A percentile compares a stretch with the other conserved stretches of the same genome.
phyloP scores from a whole-genome alignment of 2,797 vertebrate genomes.

The Garrulus glandarius region DNA sequence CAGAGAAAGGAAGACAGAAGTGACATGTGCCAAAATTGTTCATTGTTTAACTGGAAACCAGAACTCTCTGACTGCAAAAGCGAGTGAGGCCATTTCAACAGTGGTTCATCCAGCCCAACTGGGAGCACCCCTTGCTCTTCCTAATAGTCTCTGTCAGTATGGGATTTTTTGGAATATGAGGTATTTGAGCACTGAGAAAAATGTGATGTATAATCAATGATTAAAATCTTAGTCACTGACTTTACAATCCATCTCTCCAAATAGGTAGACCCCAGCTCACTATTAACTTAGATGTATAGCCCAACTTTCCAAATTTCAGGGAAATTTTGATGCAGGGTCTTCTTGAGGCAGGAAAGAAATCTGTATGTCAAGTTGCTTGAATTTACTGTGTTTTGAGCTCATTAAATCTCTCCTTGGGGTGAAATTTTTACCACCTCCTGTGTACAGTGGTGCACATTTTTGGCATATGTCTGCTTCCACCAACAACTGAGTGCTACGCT shows the following conservation, averaged over 20 bases:
- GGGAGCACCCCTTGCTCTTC: background rate
- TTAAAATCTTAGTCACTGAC: background rate
- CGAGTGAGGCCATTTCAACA: background rate
- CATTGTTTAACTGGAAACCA: background rate
- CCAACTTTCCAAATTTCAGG: background rate
- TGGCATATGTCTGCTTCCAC: background rate
- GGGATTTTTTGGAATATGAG: background rate
- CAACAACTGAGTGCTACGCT: background rate
- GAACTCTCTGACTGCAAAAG: background rate
- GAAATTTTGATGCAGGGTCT: background rate
- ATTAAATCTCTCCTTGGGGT: background rate
- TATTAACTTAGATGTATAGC: background rate
- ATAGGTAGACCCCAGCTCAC: background rate
- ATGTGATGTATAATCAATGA: background rate
- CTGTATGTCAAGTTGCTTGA: background rate
- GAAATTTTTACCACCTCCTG: background rate
- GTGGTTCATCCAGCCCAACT: background rate
- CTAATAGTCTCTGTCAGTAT: background rate
- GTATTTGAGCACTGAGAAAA: background rate
- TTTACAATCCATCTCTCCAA: background rate
- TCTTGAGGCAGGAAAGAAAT: background rate
- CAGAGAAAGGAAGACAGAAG: background rate
- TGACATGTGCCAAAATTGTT: background rate
- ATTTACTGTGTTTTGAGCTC: background rate
- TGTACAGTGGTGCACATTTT: background rate